Conservation (phyloP, 2,888 invertebrate genomes). For the Gymnosoma rotundatum region DNA sequence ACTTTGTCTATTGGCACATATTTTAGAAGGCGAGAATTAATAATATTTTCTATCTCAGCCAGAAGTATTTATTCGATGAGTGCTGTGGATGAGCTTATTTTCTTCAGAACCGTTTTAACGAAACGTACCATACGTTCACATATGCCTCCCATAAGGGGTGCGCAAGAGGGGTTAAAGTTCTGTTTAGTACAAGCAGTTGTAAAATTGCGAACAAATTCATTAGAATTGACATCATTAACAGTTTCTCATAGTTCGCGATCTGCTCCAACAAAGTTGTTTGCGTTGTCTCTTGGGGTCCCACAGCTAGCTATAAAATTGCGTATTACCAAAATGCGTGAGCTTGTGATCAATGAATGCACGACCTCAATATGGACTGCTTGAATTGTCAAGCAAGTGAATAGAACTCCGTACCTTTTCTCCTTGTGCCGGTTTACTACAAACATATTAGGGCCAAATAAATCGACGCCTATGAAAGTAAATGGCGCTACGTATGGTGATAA, state of each 20-base stretch:
- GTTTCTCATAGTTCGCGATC: background rate
- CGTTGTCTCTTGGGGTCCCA: conserved; percentile 34
- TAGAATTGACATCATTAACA: background rate
- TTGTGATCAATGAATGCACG: conserved; percentile 17
- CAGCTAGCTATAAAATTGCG: conserved; percentile 35
- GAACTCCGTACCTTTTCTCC: conserved; percentile 27
- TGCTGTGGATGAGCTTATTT: background rate
- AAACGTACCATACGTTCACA: conserved; percentile 39
- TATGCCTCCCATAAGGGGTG: conserved; percentile 29
- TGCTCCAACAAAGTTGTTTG: background rate
- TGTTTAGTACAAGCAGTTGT: background rate
- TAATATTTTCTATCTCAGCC: background rate
- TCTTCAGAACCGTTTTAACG: conserved; percentile 22
- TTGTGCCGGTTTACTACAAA: conserved; percentile 17
- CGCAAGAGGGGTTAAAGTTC: background rate
- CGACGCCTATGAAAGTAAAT: conserved; percentile 26
- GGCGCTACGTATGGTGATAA: conserved; percentile 18
- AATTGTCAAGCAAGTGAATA: conserved; percentile 36
- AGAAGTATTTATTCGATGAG: background rate
- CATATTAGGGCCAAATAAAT: conserved; percentile 30
- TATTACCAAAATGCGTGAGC: conserved; percentile 33
- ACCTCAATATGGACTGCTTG: conserved; percentile 36
- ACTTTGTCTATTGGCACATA: conserved; percentile 1
- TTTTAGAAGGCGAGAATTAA: background rate
- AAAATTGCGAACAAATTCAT: background rate